Evolutionary conservation across 1,140 invertebrate species (phyloP).

Genomic region (Penaeus chinensis): DNA sequence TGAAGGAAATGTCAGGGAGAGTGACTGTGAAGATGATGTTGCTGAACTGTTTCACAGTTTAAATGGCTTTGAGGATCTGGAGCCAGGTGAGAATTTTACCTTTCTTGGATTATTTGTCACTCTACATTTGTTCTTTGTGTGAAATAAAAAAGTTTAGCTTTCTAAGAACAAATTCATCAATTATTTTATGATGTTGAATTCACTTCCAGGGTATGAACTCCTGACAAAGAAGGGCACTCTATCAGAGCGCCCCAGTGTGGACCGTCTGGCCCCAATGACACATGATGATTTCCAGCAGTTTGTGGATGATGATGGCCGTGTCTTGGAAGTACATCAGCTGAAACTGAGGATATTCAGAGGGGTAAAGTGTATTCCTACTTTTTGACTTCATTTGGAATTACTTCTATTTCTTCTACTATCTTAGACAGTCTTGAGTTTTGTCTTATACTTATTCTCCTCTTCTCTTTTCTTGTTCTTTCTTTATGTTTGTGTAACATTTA

Average conservation of each 20-base stretch:
- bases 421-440: neutral
- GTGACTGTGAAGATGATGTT: conserved; percentile 42
- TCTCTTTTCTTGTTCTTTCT: no score
- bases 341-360: conserved; percentile 82
- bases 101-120: no score
- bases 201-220: conserved; percentile 58
- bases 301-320: conserved; percentile 64
- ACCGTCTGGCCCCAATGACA: conserved; percentile 59
- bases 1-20: conserved; percentile 39
- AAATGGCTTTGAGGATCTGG: conserved; percentile 49
- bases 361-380: conserved; percentile 72
- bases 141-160: no score
- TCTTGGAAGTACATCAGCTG: conserved; percentile 51
- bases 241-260: conserved; percentile 32
- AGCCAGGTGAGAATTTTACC: conserved; percentile 34
- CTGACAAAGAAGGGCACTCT: conserved; percentile 58
- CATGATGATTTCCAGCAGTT: conserved; percentile 66
- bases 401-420: neutral
- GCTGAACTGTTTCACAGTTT: conserved; percentile 57
- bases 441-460: neutral
- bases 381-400: neutral
- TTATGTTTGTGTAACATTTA: neutral
- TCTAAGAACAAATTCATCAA: neutral
- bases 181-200: neutral
- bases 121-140: no score